phyloP scores from a whole-genome alignment of 2,113 vertebrate species.

The Triplophysa rosa region DNA sequence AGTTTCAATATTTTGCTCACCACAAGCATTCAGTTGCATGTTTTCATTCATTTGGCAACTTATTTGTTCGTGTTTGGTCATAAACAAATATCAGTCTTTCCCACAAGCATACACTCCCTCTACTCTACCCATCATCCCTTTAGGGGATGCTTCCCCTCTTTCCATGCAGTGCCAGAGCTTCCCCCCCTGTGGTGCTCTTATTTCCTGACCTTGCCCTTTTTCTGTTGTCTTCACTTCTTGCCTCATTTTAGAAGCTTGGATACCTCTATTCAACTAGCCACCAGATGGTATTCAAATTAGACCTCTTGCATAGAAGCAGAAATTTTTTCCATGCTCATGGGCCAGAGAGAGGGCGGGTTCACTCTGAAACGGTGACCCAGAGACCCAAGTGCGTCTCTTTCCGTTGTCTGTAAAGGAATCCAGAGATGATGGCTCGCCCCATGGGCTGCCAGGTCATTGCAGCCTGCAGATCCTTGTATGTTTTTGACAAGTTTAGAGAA shows the following conservation, averaged over 20 bases:
- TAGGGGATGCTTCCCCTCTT: constrained; percentile 4
- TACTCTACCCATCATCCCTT: constrained; percentile 9
- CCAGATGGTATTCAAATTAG: constrained; percentile 49
- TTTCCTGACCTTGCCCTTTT: constrained; percentile 38
- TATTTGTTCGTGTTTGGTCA: not conserved
- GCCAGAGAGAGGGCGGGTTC: constrained; percentile 1
- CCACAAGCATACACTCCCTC: not conserved
- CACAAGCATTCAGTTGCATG: not conserved
- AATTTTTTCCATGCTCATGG: constrained; percentile 37
- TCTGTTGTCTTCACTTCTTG: constrained; percentile 28
- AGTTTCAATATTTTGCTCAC: not conserved
- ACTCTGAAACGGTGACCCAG: constrained; percentile 38
- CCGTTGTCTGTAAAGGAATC: constrained; percentile 34
- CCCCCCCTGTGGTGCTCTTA: not conserved
- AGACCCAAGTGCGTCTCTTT: constrained; percentile 18
- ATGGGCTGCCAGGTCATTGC: not conserved
- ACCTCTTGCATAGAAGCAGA: constrained; percentile 30
- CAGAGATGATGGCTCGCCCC: not conserved
- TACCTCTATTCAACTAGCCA: constrained; percentile 36
- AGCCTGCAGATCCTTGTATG: not conserved
- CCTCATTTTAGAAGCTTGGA: constrained; percentile 22
- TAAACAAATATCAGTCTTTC: constrained; percentile 22
- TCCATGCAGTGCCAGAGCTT: constrained; percentile 9
- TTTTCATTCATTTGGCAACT: not conserved
- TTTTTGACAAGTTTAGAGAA: not conserved